A percentile compares a stretch with the other conserved stretches of the same genome.
These are phyloP conservation scores for Girardia tigrina DNA, from an alignment of 2,888 invertebrate genomes.

Conservation along the genomic window DNA sequence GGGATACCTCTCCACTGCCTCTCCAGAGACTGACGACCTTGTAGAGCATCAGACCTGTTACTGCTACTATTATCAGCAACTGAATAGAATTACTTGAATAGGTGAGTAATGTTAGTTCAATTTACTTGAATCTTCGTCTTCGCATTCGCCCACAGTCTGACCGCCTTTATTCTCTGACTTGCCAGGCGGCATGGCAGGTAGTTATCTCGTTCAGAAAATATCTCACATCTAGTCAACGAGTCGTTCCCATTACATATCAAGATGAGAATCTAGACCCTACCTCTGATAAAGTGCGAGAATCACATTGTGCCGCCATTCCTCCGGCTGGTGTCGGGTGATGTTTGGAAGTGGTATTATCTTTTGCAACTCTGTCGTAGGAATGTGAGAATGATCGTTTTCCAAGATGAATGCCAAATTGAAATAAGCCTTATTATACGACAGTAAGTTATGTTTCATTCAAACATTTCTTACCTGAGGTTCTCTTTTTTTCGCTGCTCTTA, in stretches of 20 bases:
- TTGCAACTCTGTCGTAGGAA: neutral
- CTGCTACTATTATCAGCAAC: too few relatives aligned
- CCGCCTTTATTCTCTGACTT: neutral
- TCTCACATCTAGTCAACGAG: neutral
- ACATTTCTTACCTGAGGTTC: conserved; percentile 12
- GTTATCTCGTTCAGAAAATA: neutral
- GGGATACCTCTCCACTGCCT: neutral
- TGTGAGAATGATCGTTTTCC: neutral
- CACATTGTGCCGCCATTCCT: neutral
- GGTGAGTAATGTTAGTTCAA: neutral
- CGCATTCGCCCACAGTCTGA: neutral
- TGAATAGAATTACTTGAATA: neutral
- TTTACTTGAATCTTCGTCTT: neutral
- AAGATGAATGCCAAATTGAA: conserved; percentile 21
- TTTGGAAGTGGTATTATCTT: neutral
- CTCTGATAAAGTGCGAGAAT: neutral
- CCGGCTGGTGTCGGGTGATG: neutral
- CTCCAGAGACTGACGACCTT: neutral
- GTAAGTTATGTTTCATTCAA: neutral
- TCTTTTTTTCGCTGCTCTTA: neutral
- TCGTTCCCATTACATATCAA: neutral
- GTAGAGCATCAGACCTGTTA: neutral
- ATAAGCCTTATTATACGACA: neutral
- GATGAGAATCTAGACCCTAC: neutral
- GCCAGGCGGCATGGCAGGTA: neutral